These are phyloP conservation scores for Microctenopoma lineatum DNA, from an alignment of 2,797 vertebrate genomes.

Conservation along the genomic window DNA sequence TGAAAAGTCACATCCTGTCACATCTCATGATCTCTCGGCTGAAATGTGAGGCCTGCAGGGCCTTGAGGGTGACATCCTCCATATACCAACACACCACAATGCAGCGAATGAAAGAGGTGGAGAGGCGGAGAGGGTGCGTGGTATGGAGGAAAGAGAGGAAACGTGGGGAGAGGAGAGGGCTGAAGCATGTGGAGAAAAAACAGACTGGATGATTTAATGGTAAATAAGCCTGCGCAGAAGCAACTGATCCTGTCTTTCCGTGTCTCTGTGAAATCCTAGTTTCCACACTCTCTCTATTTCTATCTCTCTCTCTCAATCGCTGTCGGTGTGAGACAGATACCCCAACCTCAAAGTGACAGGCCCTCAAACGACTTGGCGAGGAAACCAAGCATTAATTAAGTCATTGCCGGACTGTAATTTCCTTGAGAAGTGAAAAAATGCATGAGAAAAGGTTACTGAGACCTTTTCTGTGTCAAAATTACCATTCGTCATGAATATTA, in stretches of 20 bases:
- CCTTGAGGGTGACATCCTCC: slow-evolving; percentile 79
- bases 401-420: slow-evolving; percentile 99
- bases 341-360: slow-evolving; percentile 95
- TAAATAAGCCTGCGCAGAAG: slow-evolving; percentile 71
- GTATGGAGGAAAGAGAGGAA: slow-evolving; percentile 23
- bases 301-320: slow-evolving; percentile 85
- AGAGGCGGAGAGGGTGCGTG: slow-evolving; percentile 39
- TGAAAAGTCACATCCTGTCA: slow-evolving; percentile 83
- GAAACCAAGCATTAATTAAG: slow-evolving; percentile 99
- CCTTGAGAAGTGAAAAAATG: slow-evolving; percentile 99
- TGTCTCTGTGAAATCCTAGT: slow-evolving; percentile 77
- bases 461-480: slow-evolving; percentile 99
- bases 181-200: slow-evolving; percentile 50
- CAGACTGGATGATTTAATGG: slow-evolving; percentile 63
- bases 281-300: slow-evolving; percentile 60
- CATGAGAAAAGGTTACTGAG: slow-evolving; percentile 99
- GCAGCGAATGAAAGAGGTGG: slow-evolving; percentile 52
- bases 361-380: slow-evolving; percentile 90
- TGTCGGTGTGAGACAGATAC: slow-evolving; percentile 90
- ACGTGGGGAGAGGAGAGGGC: slow-evolving; percentile 26
- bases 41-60: slow-evolving; percentile 78
- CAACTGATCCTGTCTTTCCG: slow-evolving; percentile 63
- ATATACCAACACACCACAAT: slow-evolving; percentile 70
- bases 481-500: slow-evolving; percentile 99
- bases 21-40: slow-evolving; percentile 78